Evolutionary conservation across 2,113 vertebrate genomes (phyloP).

Genomic region (Tiliqua scincoides): DNA sequence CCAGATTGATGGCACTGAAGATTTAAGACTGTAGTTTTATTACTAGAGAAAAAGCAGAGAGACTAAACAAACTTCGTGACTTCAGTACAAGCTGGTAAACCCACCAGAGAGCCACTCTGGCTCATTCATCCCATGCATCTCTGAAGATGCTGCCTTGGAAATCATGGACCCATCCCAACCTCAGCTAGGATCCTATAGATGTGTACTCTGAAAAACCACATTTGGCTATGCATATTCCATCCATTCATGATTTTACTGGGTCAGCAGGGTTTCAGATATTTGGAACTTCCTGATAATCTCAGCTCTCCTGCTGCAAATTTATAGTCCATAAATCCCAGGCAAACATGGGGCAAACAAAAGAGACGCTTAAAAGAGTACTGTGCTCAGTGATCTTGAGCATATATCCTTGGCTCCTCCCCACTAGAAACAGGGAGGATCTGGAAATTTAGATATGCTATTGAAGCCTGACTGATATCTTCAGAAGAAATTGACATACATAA

Average conservation of each 20-base stretch:
- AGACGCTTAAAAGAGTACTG: not conserved
- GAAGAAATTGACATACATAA: not conserved
- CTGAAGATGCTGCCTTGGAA: not conserved
- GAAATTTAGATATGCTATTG: not conserved
- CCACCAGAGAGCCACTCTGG: not conserved
- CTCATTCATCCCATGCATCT: slow-evolving; percentile 17
- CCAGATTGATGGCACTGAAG: slow-evolving; percentile 1
- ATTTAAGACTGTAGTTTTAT: slow-evolving; percentile 28
- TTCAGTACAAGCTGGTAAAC: slow-evolving; percentile 29
- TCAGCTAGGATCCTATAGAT: not conserved
- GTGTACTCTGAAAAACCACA: not conserved
- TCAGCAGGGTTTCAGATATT: not conserved
- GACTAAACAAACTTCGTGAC: not conserved
- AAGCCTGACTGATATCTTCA: not conserved
- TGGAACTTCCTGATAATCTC: not conserved
- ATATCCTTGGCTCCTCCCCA: not conserved
- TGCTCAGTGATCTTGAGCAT: not conserved
- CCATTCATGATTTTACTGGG: not conserved
- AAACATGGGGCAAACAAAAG: not conserved
- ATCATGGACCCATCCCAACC: not conserved
- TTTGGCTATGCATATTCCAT: not conserved
- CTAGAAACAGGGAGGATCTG: not conserved
- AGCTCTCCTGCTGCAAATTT: not conserved
- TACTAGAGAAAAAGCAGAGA: slow-evolving; percentile 21
- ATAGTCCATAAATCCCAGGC: not conserved